phyloP scores from a whole-genome alignment of 35 echinoderm and acorn worm species.

The Amphiura filiformis region DNA sequence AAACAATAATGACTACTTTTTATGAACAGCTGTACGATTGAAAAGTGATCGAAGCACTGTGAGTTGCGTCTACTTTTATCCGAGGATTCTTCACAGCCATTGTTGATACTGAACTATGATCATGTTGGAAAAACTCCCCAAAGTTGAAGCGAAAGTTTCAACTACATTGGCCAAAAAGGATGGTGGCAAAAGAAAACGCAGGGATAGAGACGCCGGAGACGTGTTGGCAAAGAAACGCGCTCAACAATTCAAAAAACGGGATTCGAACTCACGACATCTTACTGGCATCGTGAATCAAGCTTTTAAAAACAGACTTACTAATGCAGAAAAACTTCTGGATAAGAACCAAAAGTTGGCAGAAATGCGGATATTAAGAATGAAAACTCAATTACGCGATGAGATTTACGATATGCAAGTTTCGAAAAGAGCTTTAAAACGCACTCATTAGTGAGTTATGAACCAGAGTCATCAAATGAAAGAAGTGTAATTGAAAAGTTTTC shows the following conservation, averaged over 20 bases:
- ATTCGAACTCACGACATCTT: constrained; percentile 62
- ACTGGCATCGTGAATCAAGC: constrained; percentile 79
- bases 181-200: background rate
- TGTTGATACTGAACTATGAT: too few species aligned
- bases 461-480: background rate
- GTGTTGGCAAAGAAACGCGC: constrained; percentile 53
- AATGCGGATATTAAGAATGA: constrained; percentile 25
- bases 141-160: background rate
- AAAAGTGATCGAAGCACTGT: too few species aligned
- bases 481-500: constrained; percentile 2
- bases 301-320: constrained; percentile 57
- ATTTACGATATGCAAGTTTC: constrained; percentile 71
- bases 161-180: background rate
- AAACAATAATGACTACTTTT: too few species aligned
- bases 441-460: constrained; percentile 12
- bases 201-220: constrained; percentile 53
- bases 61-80: too few species aligned
- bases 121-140: too few species aligned
- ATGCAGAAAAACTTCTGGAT: constrained; percentile 56
- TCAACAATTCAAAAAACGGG: constrained; percentile 53
- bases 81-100: too few species aligned
- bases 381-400: constrained; percentile 60
- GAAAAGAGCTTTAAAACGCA: constrained; percentile 53
- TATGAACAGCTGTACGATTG: too few species aligned
- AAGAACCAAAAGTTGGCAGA: constrained; percentile 28